Conservation (phyloP, 2,797 vertebrate genomes). For the Galaxias olidus region DNA sequence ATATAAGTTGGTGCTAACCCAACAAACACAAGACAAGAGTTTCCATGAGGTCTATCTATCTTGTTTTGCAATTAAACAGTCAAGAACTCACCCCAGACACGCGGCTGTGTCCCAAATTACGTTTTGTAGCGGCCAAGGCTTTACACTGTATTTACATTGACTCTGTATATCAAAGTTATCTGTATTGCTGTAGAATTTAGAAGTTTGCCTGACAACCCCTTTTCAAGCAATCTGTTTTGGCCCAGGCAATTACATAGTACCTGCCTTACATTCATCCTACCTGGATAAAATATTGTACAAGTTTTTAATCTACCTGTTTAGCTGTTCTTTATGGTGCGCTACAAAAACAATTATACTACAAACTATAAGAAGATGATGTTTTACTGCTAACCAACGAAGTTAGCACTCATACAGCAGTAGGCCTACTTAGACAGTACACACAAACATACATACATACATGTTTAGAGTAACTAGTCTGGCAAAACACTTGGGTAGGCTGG, state of each 20-base stretch:
- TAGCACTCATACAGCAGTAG: conserved; percentile 9
- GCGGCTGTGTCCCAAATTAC: conserved; percentile 3
- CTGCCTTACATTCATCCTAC: no score
- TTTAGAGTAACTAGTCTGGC: conserved; percentile 60
- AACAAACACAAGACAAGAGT: conserved; percentile 46
- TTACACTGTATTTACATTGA: conserved; percentile 33
- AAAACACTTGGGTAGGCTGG: conserved; percentile 63
- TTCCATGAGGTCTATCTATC: conserved; percentile 34
- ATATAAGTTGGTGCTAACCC: conserved; percentile 45
- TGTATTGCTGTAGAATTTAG: no score
- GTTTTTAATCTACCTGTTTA: no score
- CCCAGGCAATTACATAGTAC: no score
- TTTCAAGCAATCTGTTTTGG: no score
- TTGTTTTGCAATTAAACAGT: conserved; percentile 6
- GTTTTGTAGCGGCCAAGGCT: conserved; percentile 14
- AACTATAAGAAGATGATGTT: no score
- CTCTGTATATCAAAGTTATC: not conserved
- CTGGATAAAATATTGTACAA: no score
- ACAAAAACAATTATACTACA: no score
- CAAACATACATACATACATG: conserved; percentile 5
- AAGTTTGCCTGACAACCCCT: no score
- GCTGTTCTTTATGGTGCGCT: no score
- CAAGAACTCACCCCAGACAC: conserved; percentile 16
- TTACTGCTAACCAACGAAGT: not conserved
- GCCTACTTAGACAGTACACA: conserved; percentile 7